Base-by-base conservation (phyloP, 2,797 vertebrate species). In the Buphagus erythrorhynchus region DNA sequence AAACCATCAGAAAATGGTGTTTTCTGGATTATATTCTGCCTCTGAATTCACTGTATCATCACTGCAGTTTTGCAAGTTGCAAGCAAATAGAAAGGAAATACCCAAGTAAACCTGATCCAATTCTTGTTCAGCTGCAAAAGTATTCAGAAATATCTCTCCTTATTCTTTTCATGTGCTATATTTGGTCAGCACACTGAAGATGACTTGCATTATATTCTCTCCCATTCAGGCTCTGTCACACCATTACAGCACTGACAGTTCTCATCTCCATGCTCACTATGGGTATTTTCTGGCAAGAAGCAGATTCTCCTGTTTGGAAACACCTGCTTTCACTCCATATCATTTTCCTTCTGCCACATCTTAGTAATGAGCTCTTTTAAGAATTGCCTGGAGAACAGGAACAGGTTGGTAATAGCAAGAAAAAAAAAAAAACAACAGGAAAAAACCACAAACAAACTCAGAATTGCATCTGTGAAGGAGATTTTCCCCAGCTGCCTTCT, bases 371-470 rank as follows among this genome's bases (percentile, higher is more conserved):
- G 71, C n/a, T 81, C 51, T 74, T 86, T 61, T 31, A 83, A 62
- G 71, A 86, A 31, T 54, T 69, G 77, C 65, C 78, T 76, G 46
- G 51, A 93, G 88, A 72, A 73, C 18, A 29, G 38, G 49, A 96
- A 59, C 79, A 93, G 83, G 93, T 90, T 90, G 88, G 24, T 84
- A 88, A 88, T 26, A 78, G 46, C n/a, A 81, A 65, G 28, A 9
- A 1, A 38, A 61, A 71, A 25, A 18, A 62, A 69, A 65, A 16
- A 48, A 58, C 48, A 58, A 55, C 11, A 16, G 4, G 4, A 31
- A 33, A 6, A 5, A 31, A 8, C 51, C 7, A 20, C 28, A 62
- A 86, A 69, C 17, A 51, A 58, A 62, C 11, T n/a, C 36, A 31
- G 57, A 68, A 78, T 19, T 81, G 35, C 58, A 73, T 71, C 94